These are phyloP conservation scores for Dolichomitus sp. DNA, from an alignment of 2,888 invertebrate species.

Conservation along the genomic window DNA sequence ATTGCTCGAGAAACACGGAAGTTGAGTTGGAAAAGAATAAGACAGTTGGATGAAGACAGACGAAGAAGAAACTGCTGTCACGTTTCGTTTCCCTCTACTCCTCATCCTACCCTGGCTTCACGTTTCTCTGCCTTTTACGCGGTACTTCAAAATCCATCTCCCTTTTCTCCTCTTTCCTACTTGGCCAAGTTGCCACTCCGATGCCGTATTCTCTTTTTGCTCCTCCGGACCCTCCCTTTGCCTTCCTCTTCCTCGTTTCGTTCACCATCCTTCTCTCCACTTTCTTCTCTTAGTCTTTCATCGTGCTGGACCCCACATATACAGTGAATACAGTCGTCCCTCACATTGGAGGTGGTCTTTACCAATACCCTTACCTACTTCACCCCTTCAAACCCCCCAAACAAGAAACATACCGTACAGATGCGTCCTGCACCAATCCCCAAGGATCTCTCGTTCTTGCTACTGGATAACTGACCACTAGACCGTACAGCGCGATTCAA, in stretches of 20 bases:
- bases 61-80: conserved; percentile 54
- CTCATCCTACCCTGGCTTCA: not conserved
- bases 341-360: conserved; percentile 9
- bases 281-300: conserved; percentile 25
- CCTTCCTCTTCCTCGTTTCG: conserved; percentile 3
- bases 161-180: conserved; percentile 9
- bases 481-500: conserved; percentile 13
- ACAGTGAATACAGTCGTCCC: conserved; percentile 2
- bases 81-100: conserved; percentile 35
- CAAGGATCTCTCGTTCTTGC: conserved; percentile 4
- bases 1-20: conserved; percentile 36
- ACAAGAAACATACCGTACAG: not conserved
- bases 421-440: not conserved
- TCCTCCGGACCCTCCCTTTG: conserved; percentile 11
- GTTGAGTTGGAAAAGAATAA: conserved; percentile 30
- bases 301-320: conserved; percentile 14
- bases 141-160: conserved; percentile 26
- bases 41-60: conserved; percentile 23
- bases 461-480: not conserved
- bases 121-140: conserved; percentile 37
- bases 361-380: not conserved
- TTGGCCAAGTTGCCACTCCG: conserved; percentile 50
- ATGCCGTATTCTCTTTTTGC: conserved; percentile 39
- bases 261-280: not conserved
- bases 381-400: not conserved